Evolutionary conservation across 2,888 invertebrate genomes (phyloP), one percentile per base, ranked within the genome.

Genomic region (Drosophila heteroneura): DNA sequence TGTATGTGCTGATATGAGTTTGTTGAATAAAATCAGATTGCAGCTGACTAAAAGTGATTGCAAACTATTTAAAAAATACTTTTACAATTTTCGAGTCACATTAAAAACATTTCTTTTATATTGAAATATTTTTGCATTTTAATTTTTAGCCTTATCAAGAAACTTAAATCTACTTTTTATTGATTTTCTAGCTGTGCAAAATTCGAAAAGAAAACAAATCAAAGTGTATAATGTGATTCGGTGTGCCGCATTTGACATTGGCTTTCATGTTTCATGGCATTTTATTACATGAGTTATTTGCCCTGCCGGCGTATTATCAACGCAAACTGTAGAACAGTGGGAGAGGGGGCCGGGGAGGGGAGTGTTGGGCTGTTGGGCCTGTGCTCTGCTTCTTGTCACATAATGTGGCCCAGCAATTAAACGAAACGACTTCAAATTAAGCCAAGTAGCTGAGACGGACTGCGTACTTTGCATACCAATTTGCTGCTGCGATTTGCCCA

Each of bases 391-490:
- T 76, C 73, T 86, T 81, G 83, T 87, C 87, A 87, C 87, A 87
- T 89, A 90, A 87, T 87, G 85, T 87, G 88, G 87, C 90, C 76
- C 87, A 87, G 90, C 86, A 86, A 86, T 86, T 90, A 90, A 86
- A 86, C 81, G 88, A 82, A 89, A 90, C 87, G 87, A 85, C 89
- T 84, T 79, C 72, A 77, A 86, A 90, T 89, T 82, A 89, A 86
- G 89, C 89, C 89, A 90, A 88, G 83, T 81, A 85, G 83, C 83
- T 79, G 74, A 74, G 74, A 82, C 74, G 57, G 56, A 37, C 62
- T 52, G 65, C 89, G 84, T 82, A 81, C 91, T 86, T 86, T 90
- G 86, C 85, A 90, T 86, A 90, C 86, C 71, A 90, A 86, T 84
- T 85, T 82, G 68, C 77, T 84, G 70, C 77, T 52, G 82, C 59